Evolutionary conservation across 2,888 invertebrate genomes (phyloP), one percentile per base, ranked within the genome.

Genomic region (Hyppa rectilinea): DNA sequence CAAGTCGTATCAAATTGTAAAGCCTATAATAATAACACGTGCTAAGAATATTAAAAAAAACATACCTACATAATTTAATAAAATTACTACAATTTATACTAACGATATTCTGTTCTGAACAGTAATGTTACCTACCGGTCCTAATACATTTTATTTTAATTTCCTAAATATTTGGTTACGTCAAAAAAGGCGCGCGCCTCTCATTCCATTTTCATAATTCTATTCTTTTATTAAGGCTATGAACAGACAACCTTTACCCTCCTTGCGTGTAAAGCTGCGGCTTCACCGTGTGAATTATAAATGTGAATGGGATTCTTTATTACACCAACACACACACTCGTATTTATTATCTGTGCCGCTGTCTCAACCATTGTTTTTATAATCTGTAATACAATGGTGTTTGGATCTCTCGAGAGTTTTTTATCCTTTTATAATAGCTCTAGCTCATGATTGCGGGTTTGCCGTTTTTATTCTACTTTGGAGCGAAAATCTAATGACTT

Each of bases 231-330:
- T 67, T 71, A 66, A 79, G 72, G 56, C 61, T 84, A 47, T 62
- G 66, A 81, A 79, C 76, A 68, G 50, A 77, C 80, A 76, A 83
- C 85, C 84, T 82, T 79, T 85, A 75, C 81, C 83, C 74, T 84
- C 75, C 64, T 71, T 36, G 80, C 79, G 76, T 86, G 79, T 80
- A 73, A 81, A 77, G 56, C 63, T 60, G 65, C 64, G 80, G 84
- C 81, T 68, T 69, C 61, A 56, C 26, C 49, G 63, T 70, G 59
- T 80, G 73, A 85, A 87, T 87, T 77, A 84, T 84, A 83, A 76
- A 82, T 85, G 69, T 78, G 78, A 83, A 85, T 81, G 72, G 68
- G 59, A 47, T 71, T 76, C 75, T 81, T 82, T 82, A 75, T 76
- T 65, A 72, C 20, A 60, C 62, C 40, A 50, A 75, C 76, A 20